phyloP scores from a whole-genome alignment of 2,113 vertebrate species.

The Australoheros scitulus region DNA sequence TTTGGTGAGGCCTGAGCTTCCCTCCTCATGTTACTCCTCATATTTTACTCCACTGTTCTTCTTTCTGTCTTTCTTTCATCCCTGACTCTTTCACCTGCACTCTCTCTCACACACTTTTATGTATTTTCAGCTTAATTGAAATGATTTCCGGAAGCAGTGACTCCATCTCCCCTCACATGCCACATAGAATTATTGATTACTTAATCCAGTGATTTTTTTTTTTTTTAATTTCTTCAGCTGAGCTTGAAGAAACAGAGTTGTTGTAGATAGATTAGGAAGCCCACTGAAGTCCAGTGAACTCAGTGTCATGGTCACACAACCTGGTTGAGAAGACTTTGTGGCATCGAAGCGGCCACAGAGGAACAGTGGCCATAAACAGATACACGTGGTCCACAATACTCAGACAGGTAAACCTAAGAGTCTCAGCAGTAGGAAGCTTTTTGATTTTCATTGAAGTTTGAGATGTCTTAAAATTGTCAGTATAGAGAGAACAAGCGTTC shows the following conservation, averaged over 20 bases:
- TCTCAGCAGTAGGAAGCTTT: background rate
- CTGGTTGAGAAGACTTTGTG: too few species aligned
- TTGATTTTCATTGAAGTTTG: background rate
- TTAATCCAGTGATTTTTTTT: background rate
- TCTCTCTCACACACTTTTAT: background rate
- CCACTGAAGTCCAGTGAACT: too few species aligned
- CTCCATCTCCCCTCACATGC: background rate
- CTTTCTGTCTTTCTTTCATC: background rate
- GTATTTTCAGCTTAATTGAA: background rate
- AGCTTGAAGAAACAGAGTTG: background rate
- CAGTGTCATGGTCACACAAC: too few species aligned
- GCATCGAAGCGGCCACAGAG: too few species aligned
- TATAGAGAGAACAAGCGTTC: background rate
- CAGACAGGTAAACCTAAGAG: background rate
- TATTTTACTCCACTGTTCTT: background rate
- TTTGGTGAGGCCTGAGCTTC: too few species aligned
- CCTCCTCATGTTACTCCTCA: too few species aligned
- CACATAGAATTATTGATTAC: background rate
- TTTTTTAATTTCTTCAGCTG: background rate
- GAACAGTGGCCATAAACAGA: too few species aligned
- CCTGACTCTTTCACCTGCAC: background rate
- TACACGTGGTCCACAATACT: too few species aligned
- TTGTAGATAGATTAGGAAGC: too few species aligned
- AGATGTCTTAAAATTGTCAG: background rate
- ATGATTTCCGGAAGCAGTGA: background rate